Base-by-base conservation (phyloP, 53 echinoderm and acorn worm genomes). In the Echinometra lucunter region DNA sequence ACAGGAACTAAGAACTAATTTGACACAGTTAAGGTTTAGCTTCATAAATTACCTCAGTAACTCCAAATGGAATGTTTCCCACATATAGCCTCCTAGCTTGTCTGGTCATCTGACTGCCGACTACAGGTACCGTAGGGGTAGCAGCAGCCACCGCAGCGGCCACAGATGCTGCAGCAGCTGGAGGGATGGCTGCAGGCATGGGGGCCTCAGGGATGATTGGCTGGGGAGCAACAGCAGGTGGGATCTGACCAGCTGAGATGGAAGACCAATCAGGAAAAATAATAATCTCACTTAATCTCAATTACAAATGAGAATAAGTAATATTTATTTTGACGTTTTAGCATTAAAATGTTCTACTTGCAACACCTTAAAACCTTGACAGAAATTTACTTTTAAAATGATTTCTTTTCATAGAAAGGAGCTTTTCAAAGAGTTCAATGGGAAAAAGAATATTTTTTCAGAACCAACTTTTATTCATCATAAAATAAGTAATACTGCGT, bases 31-130 rank as follows among this genome's bases (percentile, higher is more conserved):
- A n/a, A n/a, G n/a, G n/a, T n/a, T n/a, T n/a, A n/a, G n/a, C n/a
- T n/a, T n/a, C n/a, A 1, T 49, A 63, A 4, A 63, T 96, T 94
- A 97, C 98, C 97, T 99, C 99, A 18, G 98, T 98, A 27, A 99
- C 99, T n/a, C 99, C 99, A 91, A 99, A 99, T 10, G 99, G 99
- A 89, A 99, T 99, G 95, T 99, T 99, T 37, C 99, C 99, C 7
- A 99, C 99, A 83, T 99, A 99, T 37, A 99, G 94, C 44, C 99
- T 91, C 27, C 99, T 96, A 17, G 99, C 99, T 82, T 99, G 99
- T 37, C 99, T 90, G 28, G 99, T 99, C 99, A 99, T 99, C 97
- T 99, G 99, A 95, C 97, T 99, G 92, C 98, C 99, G 45, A 99
- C 98, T 57, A 98, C 95, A 37, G 97, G 98, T 91, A 99, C 96